Percentiles rank a stretch among this genome's conserved stretches.
Evolutionary conservation across 2,113 vertebrate genomes (phyloP).

Genomic region (Mirza zaza): DNA sequence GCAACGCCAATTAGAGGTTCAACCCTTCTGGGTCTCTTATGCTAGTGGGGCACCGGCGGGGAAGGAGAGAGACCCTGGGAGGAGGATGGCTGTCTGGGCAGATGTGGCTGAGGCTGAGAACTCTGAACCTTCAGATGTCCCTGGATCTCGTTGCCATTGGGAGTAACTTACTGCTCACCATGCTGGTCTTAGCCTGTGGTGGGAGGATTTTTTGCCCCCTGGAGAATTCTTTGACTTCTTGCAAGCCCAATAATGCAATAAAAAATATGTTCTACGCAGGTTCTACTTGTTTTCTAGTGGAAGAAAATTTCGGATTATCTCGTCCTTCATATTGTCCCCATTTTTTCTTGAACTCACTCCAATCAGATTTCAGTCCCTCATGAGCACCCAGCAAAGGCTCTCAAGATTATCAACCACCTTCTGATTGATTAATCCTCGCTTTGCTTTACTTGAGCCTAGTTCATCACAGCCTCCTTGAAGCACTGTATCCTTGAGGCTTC

Average conservation of each 20-base stretch:
- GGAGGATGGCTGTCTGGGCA: background rate
- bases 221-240: background rate
- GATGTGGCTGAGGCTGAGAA: background rate
- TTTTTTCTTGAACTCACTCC: background rate
- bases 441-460: background rate
- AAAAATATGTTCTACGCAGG: background rate
- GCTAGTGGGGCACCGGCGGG: background rate
- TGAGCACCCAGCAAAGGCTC: background rate
- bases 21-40: background rate
- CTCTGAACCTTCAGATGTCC: background rate
- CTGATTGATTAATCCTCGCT: background rate
- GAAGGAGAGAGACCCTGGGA: background rate
- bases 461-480: background rate
- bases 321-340: background rate
- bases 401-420: background rate
- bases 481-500: background rate
- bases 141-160: background rate
- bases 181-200: background rate
- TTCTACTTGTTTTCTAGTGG: background rate
- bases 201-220: background rate
- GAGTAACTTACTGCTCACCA: background rate
- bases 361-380: background rate
- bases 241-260: background rate
- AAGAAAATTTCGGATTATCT: background rate
- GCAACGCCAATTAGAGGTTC: background rate